These are phyloP conservation scores for Oryzias dopingdopingensis DNA, from an alignment of 2,797 vertebrate species.

Conservation along the genomic window DNA sequence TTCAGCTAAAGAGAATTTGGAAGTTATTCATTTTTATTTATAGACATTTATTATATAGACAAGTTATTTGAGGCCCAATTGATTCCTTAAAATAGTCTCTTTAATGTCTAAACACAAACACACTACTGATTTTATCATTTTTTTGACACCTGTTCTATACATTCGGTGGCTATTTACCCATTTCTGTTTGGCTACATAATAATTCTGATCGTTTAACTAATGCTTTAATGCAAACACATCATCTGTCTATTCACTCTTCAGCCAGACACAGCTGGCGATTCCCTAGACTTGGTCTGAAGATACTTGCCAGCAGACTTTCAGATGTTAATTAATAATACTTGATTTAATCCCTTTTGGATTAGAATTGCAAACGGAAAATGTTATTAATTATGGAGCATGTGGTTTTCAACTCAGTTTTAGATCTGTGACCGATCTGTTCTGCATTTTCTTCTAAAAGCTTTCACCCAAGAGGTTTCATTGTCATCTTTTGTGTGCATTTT, in stretches of 20 bases:
- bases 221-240: no score
- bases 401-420: slow-evolving; percentile 46
- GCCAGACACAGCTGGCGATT: slow-evolving; percentile 12
- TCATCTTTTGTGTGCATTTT: background rate
- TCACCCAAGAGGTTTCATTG: slow-evolving; percentile 32
- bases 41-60: no score
- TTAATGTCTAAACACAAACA: no score
- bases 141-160: no score
- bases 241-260: slow-evolving; percentile 4
- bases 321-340: slow-evolving; percentile 56
- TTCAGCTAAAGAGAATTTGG: no score
- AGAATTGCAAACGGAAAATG: slow-evolving; percentile 20
- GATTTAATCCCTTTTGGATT: slow-evolving; percentile 39
- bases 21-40: no score
- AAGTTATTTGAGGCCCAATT: no score
- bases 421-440: slow-evolving; percentile 34
- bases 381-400: slow-evolving; percentile 40
- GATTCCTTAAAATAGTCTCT: no score
- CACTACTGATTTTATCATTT: no score
- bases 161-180: no score
- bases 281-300: slow-evolving; percentile 15
- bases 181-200: no score
- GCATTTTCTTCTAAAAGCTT: slow-evolving; percentile 36
- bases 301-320: slow-evolving; percentile 26
- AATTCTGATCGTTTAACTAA: no score